Percentiles rank a stretch among this genome's conserved stretches.
phyloP scores from a whole-genome alignment of 2,888 invertebrate genomes.

The Chrysolina haemoptera region DNA sequence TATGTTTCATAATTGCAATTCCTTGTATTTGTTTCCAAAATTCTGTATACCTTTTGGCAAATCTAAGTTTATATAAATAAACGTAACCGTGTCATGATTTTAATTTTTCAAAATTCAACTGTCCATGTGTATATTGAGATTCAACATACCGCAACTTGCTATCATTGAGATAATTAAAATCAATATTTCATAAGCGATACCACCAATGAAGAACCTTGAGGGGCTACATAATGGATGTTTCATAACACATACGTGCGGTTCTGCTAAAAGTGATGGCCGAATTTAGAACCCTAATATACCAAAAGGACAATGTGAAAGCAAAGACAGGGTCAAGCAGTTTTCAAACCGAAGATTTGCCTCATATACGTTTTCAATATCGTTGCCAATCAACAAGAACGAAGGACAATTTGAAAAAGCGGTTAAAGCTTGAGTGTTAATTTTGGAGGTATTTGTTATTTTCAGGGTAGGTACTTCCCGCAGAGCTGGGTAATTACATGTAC shows the following conservation, averaged over 20 bases:
- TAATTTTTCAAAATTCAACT: background rate
- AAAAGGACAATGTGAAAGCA: background rate
- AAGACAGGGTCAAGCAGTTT: background rate
- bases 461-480: too few species aligned
- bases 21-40: too few species aligned
- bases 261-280: background rate
- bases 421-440: too few species aligned
- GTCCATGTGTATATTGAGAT: conserved; percentile 1
- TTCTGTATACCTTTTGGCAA: too few species aligned
- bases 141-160: background rate
- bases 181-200: background rate
- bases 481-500: too few species aligned
- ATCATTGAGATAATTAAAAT: background rate
- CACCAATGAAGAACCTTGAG: background rate
- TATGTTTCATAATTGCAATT: too few species aligned
- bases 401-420: background rate
- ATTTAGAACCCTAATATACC: background rate
- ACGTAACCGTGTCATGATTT: background rate
- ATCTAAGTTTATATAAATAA: background rate
- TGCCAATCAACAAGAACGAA: background rate
- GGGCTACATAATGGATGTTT: background rate
- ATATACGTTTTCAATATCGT: background rate
- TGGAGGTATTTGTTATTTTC: too few species aligned
- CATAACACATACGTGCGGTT: background rate
- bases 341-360: background rate